A percentile compares a stretch with the other conserved stretches of the same genome.
These are phyloP conservation scores for Bedellia somnulentella DNA, from an alignment of 2,888 invertebrate genomes.

Conservation along the genomic window DNA sequence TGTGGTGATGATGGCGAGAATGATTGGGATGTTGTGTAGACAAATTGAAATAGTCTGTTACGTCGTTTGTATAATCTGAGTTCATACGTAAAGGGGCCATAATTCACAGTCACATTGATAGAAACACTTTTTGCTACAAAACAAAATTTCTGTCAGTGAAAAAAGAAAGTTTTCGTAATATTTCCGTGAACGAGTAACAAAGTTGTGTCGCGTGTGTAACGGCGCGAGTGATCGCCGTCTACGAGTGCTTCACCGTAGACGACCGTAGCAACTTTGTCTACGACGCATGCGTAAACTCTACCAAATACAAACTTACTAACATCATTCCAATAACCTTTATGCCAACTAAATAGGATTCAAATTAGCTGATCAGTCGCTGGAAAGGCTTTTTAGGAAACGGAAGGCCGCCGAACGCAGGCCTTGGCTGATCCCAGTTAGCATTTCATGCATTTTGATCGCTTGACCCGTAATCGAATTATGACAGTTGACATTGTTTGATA, in stretches of 20 bases:
- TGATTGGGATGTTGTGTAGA: constrained; percentile 32
- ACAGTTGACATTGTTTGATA: background rate
- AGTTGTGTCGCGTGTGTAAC: too few relatives aligned
- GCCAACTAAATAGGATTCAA: constrained; percentile 12
- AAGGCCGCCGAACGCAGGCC: constrained; percentile 33
- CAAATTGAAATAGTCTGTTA: constrained; percentile 29
- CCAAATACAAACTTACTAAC: constrained; percentile 10
- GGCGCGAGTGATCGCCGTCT: too few relatives aligned
- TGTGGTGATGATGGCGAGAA: constrained; percentile 33
- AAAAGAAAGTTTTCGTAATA: too few relatives aligned
- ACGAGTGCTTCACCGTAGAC: too few relatives aligned
- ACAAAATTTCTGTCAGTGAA: too few relatives aligned
- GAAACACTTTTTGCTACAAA: too few relatives aligned
- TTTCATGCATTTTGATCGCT: constrained; percentile 32
- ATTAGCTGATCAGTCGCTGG: too few relatives aligned
- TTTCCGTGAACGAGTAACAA: too few relatives aligned
- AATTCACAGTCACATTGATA: too few relatives aligned
- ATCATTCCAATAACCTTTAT: constrained; percentile 16
- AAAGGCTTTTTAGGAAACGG: constrained; percentile 13
- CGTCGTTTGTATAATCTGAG: constrained; percentile 22
- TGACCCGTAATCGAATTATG: constrained; percentile 16
- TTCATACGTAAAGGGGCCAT: constrained; percentile 44
- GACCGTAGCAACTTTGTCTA: constrained; percentile 15
- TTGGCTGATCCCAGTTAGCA: constrained; percentile 20
- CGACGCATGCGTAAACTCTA: constrained; percentile 45